Evolutionary conservation across 53 echinoderm and acorn worm genomes (phyloP).

Genomic region (Holothuria scabra): DNA sequence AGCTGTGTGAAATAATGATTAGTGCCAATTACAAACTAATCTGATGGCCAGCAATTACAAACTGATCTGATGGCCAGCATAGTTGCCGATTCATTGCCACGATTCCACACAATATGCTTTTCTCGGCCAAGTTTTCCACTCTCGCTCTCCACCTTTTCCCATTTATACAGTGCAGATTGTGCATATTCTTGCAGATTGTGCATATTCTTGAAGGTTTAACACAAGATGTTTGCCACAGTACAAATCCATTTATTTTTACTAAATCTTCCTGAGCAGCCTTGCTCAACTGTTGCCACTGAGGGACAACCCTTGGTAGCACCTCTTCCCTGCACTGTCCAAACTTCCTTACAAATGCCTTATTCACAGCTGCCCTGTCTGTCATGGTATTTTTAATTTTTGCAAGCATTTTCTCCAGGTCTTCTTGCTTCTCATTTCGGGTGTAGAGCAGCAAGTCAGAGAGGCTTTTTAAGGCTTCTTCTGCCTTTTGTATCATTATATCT

Average conservation of each 20-base stretch:
- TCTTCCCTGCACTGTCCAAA: not conserved
- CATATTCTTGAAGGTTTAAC: conserved; percentile 44
- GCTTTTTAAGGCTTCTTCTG: conserved; percentile 51
- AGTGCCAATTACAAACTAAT: conserved; percentile 50
- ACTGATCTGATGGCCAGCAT: conserved; percentile 48
- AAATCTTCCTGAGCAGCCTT: not conserved
- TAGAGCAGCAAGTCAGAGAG: conserved; percentile 10
- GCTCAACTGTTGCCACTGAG: not conserved
- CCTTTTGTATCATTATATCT: conserved; percentile 43
- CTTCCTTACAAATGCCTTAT: conserved; percentile 28
- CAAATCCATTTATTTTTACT: conserved; percentile 6
- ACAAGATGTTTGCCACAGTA: conserved; percentile 43
- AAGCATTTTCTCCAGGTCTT: conserved; percentile 21
- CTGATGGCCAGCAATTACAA: conserved; percentile 52
- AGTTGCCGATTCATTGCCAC: conserved; percentile 52
- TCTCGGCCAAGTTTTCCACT: conserved; percentile 28
- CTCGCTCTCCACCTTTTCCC: conserved; percentile 5
- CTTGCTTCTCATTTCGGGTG: not conserved
- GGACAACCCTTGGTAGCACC: conserved; percentile 1
- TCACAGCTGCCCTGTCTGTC: conserved; percentile 33
- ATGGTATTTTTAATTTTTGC: conserved; percentile 16
- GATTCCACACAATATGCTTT: conserved; percentile 5
- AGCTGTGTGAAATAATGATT: conserved; percentile 55
- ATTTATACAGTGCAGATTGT: conserved; percentile 36
- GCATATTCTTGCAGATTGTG: too few relatives aligned